Evolutionary conservation across 1,140 invertebrate genomes (phyloP).

Genomic region (Fopius arisanus): DNA sequence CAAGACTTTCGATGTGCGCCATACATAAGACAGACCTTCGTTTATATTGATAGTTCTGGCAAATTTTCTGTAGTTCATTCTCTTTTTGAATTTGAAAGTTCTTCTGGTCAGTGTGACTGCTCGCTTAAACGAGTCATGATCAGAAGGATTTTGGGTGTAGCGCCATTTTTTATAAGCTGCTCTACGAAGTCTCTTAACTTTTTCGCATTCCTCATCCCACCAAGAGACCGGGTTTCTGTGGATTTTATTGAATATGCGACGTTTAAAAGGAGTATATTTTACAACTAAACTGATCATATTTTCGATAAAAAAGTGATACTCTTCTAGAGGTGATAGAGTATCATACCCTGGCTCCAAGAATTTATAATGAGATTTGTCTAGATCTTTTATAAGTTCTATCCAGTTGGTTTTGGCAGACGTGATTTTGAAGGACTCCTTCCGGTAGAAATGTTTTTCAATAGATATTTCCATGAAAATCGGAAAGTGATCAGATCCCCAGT

Average conservation of each 20-base stretch:
- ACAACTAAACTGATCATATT: background rate
- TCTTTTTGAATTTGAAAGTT: constrained; percentile 17
- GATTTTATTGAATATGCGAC: background rate
- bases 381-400: background rate
- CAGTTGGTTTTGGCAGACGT: constrained; percentile 21
- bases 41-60: background rate
- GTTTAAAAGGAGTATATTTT: background rate
- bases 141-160: background rate
- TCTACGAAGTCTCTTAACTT: background rate
- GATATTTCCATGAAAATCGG: background rate
- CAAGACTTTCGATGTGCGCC: background rate
- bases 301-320: background rate
- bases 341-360: background rate
- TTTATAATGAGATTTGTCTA: background rate
- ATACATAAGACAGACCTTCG: background rate
- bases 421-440: background rate
- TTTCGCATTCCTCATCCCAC: constrained; percentile 23
- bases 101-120: background rate
- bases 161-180: constrained; percentile 12
- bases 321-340: background rate
- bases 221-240: constrained; percentile 21
- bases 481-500: constrained; percentile 13
- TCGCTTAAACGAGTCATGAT: constrained; percentile 15
- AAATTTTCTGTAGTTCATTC: constrained; percentile 4
- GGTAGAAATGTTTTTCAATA: background rate